Conservation (phyloP, 2,113 vertebrate species). For the Pelobates fuscus region DNA sequence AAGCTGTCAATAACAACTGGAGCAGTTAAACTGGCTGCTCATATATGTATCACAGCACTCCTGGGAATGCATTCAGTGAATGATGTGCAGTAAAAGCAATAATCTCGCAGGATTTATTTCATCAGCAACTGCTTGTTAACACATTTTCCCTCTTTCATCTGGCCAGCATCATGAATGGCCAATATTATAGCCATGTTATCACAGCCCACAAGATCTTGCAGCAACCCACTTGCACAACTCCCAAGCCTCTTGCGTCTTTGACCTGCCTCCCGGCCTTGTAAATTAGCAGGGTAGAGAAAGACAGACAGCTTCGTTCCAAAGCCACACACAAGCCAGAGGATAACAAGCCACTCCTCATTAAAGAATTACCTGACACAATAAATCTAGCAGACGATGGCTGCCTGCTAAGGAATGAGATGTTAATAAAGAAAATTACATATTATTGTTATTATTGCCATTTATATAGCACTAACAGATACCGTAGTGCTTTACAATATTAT, state of each 20-base stretch:
- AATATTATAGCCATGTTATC: background rate
- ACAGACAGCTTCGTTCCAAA: background rate
- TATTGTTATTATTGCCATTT: too few relatives aligned
- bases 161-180: background rate
- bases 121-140: background rate
- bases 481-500: too few relatives aligned
- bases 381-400: too few relatives aligned
- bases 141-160: background rate
- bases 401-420: too few relatives aligned
- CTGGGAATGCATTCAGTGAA: background rate
- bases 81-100: background rate
- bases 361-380: too few relatives aligned
- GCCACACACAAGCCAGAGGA: background rate
- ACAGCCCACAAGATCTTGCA: background rate
- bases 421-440: too few relatives aligned
- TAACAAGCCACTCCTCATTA: too few relatives aligned
- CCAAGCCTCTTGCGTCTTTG: background rate
- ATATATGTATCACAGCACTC: background rate
- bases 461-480: too few relatives aligned
- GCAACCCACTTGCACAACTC: background rate
- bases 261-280: background rate
- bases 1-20: background rate
- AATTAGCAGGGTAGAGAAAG: background rate
- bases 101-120: background rate
- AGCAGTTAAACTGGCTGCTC: background rate